Evolutionary conservation across 2,888 invertebrate genomes (phyloP), one percentile per base, ranked within the genome.

Genomic region (Noctua pronuba): DNA sequence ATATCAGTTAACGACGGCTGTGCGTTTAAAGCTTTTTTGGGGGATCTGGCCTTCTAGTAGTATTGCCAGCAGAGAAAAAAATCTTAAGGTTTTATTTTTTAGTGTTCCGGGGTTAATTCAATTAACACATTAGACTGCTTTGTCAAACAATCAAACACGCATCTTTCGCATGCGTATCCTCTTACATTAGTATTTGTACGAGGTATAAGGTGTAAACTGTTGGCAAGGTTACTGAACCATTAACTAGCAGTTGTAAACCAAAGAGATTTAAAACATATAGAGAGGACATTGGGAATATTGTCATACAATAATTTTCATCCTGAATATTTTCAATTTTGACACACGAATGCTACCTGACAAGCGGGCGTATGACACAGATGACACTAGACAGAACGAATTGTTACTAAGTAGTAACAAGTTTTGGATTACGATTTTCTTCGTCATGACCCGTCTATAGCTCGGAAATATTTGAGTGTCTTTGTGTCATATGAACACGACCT

Each of bases 161-260:
- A n/a, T 44, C n/a, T 35, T 24, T 13, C 11, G 52, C 35, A 10
- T 52, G n/a, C 5, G 18, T 41, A 24, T 4, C 31, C 21, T 21
- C 35, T n/a, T 44, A 58, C 16, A 62, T 55, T 18, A 41, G 24
- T 31, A 21, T 16, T 81, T 28, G 73, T 7, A 58, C 18, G 38
- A 35, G 2, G n/a, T 52, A 35, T 76, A 16, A 76, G 21, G 41
- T 31, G 28, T 80, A 82, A 75, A 82, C 55, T 60, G 6, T 13
- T 41, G 24, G 41, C 69, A 64, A 69, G 75, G 68, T 74, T 65
- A 65, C 44, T 35, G 55, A 3, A 55, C 24, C 55, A 73, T 62
- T 75, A 72, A 31, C 44, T 38, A 44, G 13, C 8, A 18, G 46
- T 49, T 55, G 66, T 60, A 24, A 67, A 86, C 62, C 35, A n/a